Evolutionary conservation across 2,888 invertebrate species (phyloP), one percentile per base, ranked within the genome.

Genomic region (Aporophyla nigra): DNA sequence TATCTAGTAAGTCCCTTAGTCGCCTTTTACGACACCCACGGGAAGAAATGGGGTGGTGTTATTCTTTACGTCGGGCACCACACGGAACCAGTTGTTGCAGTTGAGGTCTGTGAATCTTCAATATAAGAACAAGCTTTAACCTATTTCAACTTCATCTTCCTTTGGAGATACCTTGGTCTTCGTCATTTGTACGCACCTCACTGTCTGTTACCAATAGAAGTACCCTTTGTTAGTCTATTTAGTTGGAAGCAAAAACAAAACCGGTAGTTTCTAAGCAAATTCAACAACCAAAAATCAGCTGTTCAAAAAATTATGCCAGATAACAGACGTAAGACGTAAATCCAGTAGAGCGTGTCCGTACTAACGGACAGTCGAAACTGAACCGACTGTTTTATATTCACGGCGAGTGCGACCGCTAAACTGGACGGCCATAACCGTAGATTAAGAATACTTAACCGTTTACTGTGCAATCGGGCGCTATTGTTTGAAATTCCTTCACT

Each of bases 371-470:
- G 72, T 46, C 82, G 82, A 78, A 87, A 85, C 86, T 65, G 80
- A 86, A 78, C 71, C 65, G 33, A 71, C 88, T 86, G 69, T 69
- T 88, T 88, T 77, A 82, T 81, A 88, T 88, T 87, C 88, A 89
- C 78, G 56, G n/a, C 76, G 67, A 79, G 88, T 88, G 59, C 80
- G 76, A 76, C 71, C 80, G 80, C 74, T 81, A 78, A 83, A 87
- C 83, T 83, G 78, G 71, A 83, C 75, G 88, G 53, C 84, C 83
- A 83, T 88, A 85, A 88, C 85, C 87, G 87, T 88, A 88, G 85
- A 88, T 88, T 88, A 87, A 88, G 81, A 86, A 83, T 85, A 83
- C 83, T 83, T 83, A 82, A 80, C 79, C 76, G 81, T 81, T 83
- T 80, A 88, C 85, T 77, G 88, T 87, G 83, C 79, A 73, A 86